phyloP scores from a whole-genome alignment of 2,113 vertebrate genomes.

The Cephalopholis sonnerati region DNA sequence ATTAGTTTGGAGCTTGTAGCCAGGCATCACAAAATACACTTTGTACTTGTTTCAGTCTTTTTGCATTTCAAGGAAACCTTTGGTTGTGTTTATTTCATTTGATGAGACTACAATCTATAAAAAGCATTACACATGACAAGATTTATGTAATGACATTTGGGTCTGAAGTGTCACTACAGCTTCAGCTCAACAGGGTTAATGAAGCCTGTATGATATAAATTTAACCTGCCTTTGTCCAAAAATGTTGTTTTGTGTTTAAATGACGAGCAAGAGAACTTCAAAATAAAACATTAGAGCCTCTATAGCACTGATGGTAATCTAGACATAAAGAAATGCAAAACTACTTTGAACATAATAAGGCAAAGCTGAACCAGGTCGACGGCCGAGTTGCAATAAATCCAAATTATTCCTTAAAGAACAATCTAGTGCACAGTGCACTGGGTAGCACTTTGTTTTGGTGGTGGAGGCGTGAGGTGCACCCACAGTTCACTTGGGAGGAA shows the following conservation, averaged over 20 bases:
- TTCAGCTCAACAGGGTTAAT: neutral
- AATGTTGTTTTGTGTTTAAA: neutral
- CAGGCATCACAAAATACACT: too few relatives aligned
- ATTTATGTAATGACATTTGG: neutral
- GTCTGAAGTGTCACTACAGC: neutral
- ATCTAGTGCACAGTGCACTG: neutral
- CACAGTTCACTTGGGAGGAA: conserved; percentile 31
- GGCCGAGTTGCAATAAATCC: neutral
- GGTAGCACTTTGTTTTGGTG: conserved; percentile 7
- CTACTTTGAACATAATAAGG: neutral
- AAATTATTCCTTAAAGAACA: neutral
- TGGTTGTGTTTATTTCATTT: neutral
- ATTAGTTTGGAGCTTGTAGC: too few relatives aligned
- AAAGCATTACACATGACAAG: neutral
- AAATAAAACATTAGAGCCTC: neutral
- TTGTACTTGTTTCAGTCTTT: neutral
- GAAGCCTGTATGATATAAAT: neutral
- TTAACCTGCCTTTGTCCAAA: neutral
- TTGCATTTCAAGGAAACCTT: neutral
- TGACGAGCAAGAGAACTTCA: neutral
- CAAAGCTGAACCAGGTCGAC: neutral
- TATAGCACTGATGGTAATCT: neutral
- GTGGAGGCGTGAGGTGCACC: conserved; percentile 4
- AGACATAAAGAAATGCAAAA: neutral
- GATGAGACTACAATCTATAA: neutral